Evolutionary conservation across 1,140 invertebrate species (phyloP).

Genomic region (Chironomus striatipennis): DNA sequence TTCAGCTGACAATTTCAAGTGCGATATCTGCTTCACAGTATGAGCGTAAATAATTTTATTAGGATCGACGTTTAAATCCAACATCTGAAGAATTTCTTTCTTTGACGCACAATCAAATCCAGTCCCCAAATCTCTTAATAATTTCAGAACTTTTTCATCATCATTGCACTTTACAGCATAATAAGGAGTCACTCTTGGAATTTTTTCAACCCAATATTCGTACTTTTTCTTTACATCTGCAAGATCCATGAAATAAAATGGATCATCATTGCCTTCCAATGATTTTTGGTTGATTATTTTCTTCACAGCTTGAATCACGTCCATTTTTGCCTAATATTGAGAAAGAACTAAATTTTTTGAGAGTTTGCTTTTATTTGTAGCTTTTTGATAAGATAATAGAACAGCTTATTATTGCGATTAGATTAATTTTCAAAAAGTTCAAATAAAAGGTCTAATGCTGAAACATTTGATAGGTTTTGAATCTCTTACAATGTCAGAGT

Average conservation of each 20-base stretch:
- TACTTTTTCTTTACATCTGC: slow-evolving; percentile 81
- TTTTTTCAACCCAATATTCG: slow-evolving; percentile 68
- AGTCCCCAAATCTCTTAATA: slow-evolving; percentile 74
- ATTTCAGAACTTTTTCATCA: slow-evolving; percentile 66
- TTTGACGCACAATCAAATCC: slow-evolving; percentile 97
- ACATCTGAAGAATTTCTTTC: slow-evolving; percentile 79
- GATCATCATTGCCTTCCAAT: slow-evolving; percentile 63
- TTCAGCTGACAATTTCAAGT: slow-evolving; percentile 48
- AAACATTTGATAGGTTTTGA: too few species aligned
- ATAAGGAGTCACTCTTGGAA: slow-evolving; percentile 86
- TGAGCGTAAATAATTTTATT: slow-evolving; percentile 93
- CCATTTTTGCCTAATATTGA: background rate
- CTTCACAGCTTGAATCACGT: background rate
- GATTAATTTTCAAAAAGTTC: too few species aligned
- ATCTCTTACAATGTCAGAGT: too few species aligned
- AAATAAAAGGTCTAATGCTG: too few species aligned
- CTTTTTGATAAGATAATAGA: too few species aligned
- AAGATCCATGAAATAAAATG: slow-evolving; percentile 89
- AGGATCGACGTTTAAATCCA: slow-evolving; percentile 68
- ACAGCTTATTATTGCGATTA: too few species aligned
- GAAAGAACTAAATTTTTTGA: background rate
- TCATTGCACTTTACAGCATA: slow-evolving; percentile 99
- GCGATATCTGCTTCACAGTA: slow-evolving; percentile 89
- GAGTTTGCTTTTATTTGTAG: too few species aligned
- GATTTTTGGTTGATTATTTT: background rate